These are phyloP conservation scores for Limnothrissa miodon DNA, from an alignment of 2,113 vertebrate species.

Conservation along the genomic window DNA sequence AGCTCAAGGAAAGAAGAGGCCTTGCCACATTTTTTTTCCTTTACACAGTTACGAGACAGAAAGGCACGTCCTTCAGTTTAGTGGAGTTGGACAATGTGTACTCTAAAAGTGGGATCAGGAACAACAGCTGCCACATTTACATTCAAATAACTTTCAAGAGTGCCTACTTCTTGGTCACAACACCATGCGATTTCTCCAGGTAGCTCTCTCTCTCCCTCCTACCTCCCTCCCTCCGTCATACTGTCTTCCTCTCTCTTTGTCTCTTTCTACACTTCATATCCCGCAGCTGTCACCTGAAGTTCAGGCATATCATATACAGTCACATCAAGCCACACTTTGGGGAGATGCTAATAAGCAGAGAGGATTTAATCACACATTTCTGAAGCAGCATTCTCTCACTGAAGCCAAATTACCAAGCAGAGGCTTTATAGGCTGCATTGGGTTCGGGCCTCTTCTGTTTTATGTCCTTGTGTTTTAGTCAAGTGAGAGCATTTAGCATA, in stretches of 20 bases:
- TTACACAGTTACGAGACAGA: constrained; percentile 34
- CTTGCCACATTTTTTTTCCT: not conserved
- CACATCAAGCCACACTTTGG: not conserved
- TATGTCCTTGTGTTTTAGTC: not conserved
- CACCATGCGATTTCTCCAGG: constrained; percentile 46
- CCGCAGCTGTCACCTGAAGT: not conserved
- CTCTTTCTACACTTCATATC: not conserved
- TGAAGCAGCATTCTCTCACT: not conserved
- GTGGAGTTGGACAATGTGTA: constrained; percentile 43
- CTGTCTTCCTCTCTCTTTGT: not conserved
- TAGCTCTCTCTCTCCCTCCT: constrained; percentile 9
- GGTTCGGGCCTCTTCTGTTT: not conserved
- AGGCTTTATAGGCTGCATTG: not conserved
- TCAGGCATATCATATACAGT: not conserved
- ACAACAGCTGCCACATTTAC: constrained; percentile 51
- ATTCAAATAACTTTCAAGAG: constrained; percentile 49
- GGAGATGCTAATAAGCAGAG: not conserved
- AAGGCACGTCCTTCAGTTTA: constrained; percentile 44
- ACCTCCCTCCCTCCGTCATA: not conserved
- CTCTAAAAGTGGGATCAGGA: constrained; percentile 46
- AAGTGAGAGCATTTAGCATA: not conserved
- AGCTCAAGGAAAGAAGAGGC: not conserved
- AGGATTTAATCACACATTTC: not conserved
- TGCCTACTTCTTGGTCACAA: constrained; percentile 32
- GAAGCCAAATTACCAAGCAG: not conserved